Conservation (phyloP, 2,797 vertebrate species). For the Kryptolebias ocellatus region DNA sequence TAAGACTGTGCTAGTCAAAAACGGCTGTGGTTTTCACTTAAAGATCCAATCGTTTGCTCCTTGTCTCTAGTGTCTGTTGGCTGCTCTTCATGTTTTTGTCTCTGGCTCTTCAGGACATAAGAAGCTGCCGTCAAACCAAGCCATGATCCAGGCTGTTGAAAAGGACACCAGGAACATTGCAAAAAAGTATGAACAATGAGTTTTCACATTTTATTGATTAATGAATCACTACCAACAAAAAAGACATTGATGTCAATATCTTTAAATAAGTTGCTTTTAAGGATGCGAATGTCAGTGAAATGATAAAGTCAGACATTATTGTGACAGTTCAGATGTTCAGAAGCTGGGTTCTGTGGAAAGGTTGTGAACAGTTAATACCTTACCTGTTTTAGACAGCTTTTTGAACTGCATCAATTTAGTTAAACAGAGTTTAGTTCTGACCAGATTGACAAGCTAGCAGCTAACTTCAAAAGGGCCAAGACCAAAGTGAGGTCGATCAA, state of each 20-base stretch:
- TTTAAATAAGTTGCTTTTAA: too few relatives aligned
- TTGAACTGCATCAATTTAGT: too few relatives aligned
- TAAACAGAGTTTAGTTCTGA: background rate
- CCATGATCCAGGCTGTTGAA: conserved; percentile 71
- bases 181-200: conserved; percentile 47
- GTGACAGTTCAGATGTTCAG: too few relatives aligned
- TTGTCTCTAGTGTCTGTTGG: background rate
- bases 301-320: too few relatives aligned
- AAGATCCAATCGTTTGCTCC: background rate
- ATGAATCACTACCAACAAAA: background rate
- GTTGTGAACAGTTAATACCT: too few relatives aligned
- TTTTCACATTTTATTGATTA: background rate
- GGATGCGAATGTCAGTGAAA: too few relatives aligned
- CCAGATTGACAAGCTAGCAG: too few relatives aligned
- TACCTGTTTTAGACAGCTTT: too few relatives aligned
- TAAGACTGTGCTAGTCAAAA: conserved; percentile 34
- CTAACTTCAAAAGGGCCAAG: too few relatives aligned
- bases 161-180: conserved; percentile 67
- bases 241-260: too few relatives aligned
- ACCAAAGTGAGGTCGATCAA: too few relatives aligned
- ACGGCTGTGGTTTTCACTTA: background rate
- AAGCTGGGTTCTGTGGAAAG: too few relatives aligned
- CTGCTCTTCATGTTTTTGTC: conserved; percentile 8
- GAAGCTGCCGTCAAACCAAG: conserved; percentile 62
- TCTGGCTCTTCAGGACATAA: conserved; percentile 49